Evolutionary conservation across 2,888 invertebrate genomes (phyloP).

Genomic region (Polymixis lichenea): DNA sequence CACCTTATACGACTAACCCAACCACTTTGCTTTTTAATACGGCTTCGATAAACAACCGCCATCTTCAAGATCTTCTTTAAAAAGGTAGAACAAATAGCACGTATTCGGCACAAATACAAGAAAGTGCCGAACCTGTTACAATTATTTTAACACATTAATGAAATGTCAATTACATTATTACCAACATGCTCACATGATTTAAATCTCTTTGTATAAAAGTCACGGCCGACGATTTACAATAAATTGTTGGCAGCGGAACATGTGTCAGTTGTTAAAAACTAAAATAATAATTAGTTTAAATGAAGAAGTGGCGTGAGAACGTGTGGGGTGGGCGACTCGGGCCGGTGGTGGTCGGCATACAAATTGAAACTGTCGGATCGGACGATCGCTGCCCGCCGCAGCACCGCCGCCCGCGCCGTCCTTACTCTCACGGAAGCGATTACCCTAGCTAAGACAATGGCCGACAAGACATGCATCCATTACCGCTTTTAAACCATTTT

Average conservation of each 20-base stretch:
- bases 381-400: slow-evolving; percentile 73
- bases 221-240: slow-evolving; percentile 75
- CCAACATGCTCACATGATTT: slow-evolving; percentile 52
- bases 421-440: slow-evolving; percentile 89
- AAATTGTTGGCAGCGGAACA: slow-evolving; percentile 77
- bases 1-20: slow-evolving; percentile 71
- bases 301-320: slow-evolving; percentile 86
- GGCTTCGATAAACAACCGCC: slow-evolving; percentile 17
- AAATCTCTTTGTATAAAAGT: slow-evolving; percentile 75
- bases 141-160: slow-evolving; percentile 41
- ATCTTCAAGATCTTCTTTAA: slow-evolving; percentile 15
- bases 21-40: slow-evolving; percentile 57
- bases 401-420: slow-evolving; percentile 65
- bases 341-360: slow-evolving; percentile 80
- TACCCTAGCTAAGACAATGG: slow-evolving; percentile 87
- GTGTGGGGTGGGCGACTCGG: slow-evolving; percentile 80
- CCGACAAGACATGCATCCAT: slow-evolving; percentile 89
- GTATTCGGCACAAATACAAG: slow-evolving; percentile 31
- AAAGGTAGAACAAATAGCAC: slow-evolving; percentile 35
- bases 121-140: slow-evolving; percentile 31
- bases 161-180: slow-evolving; percentile 54
- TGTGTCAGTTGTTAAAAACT: slow-evolving; percentile 81
- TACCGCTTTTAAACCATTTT: slow-evolving; percentile 83
- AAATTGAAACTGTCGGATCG: slow-evolving; percentile 84
- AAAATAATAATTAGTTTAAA: slow-evolving; percentile 88